Conservation (phyloP, 2,888 invertebrate genomes). For the Sminthurides aquaticus region DNA sequence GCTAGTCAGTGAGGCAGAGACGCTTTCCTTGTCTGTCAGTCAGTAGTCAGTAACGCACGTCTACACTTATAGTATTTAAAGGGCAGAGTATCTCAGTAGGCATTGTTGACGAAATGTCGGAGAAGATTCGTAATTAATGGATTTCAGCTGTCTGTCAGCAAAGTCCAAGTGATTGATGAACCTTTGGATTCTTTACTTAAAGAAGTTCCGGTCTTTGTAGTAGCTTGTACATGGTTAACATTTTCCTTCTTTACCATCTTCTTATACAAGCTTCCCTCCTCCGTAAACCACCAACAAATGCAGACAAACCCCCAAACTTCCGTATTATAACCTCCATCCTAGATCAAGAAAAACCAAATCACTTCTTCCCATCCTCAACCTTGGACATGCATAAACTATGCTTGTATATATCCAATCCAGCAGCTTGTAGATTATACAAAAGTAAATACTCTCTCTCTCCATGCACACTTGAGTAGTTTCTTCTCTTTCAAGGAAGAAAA, state of each 20-base stretch:
- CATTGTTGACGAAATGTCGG: constrained; percentile 44
- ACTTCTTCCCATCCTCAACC: too few species aligned
- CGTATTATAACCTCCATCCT: background rate
- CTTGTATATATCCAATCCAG: too few species aligned
- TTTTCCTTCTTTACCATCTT: background rate
- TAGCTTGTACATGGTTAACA: background rate
- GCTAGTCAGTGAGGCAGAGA: background rate
- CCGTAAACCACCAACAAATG: background rate
- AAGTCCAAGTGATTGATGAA: constrained; percentile 43
- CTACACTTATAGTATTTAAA: background rate
- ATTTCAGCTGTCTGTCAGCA: constrained; percentile 43
- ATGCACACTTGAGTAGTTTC: too few species aligned
- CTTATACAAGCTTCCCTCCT: background rate
- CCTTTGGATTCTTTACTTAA: constrained; percentile 38
- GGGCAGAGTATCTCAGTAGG: constrained; percentile 3
- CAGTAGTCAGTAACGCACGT: background rate
- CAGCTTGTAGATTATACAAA: too few species aligned
- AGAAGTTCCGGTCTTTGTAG: constrained; percentile 40
- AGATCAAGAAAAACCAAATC: too few species aligned
- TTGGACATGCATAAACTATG: too few species aligned
- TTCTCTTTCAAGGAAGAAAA: too few species aligned
- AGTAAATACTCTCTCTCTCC: too few species aligned
- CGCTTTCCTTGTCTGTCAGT: background rate
- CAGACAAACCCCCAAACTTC: background rate
- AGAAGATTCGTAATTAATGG: constrained; percentile 44